Conservation (phyloP, 2,888 invertebrate genomes). For the Urechis unicinctus region DNA sequence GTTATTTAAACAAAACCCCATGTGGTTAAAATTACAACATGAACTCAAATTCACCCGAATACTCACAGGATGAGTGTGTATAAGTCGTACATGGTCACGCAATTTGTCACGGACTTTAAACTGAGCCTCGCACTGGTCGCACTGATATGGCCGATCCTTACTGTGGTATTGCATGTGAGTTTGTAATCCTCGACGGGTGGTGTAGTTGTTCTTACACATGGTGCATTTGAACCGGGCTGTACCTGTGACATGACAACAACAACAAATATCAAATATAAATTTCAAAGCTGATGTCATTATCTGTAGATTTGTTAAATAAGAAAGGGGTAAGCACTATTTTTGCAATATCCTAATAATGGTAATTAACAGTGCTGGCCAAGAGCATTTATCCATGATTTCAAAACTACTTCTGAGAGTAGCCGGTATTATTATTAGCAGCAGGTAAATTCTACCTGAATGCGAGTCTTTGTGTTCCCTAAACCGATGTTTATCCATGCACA, state of each 20-base stretch:
- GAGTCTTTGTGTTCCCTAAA: slow-evolving; percentile 19
- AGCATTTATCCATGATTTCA: too few relatives aligned
- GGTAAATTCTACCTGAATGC: not conserved
- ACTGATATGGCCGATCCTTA: slow-evolving; percentile 15
- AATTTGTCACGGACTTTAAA: slow-evolving; percentile 21
- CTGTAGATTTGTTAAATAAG: not conserved
- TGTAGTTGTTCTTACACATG: slow-evolving; percentile 19
- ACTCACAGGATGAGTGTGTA: slow-evolving; percentile 17
- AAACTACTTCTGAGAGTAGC: too few relatives aligned
- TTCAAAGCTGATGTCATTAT: not conserved
- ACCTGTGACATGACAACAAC: slow-evolving; percentile 9
- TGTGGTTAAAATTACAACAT: too few relatives aligned
- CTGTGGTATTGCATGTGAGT: slow-evolving; percentile 24
- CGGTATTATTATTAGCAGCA: too few relatives aligned
- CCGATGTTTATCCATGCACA: slow-evolving; percentile 20
- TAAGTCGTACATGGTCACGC: slow-evolving; percentile 18
- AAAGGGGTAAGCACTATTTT: too few relatives aligned
- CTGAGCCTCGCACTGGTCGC: slow-evolving; percentile 14
- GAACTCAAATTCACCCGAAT: too few relatives aligned
- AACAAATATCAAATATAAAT: too few relatives aligned
- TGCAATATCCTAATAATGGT: too few relatives aligned
- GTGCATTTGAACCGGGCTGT: slow-evolving; percentile 13
- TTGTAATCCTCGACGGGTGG: slow-evolving; percentile 20
- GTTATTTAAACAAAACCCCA: too few relatives aligned
- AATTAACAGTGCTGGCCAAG: too few relatives aligned